Percentiles rank a stretch among this genome's conserved stretches.
Conservation (phyloP, 2,113 vertebrate species). For the Rhinoptilus africanus region DNA sequence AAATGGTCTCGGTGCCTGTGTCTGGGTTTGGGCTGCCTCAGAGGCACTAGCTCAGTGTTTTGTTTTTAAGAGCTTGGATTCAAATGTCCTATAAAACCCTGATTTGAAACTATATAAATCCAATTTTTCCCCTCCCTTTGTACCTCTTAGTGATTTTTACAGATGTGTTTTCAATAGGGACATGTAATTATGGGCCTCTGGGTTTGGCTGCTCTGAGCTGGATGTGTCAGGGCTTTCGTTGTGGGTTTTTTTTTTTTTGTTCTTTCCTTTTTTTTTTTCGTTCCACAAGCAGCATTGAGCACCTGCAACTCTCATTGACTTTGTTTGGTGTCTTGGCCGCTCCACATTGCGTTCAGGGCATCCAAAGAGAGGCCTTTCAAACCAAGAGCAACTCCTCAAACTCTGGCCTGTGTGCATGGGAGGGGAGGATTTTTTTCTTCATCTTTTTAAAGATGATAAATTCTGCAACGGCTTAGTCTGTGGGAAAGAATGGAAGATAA, state of each 20-base stretch:
- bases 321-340: neutral
- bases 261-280: too few species aligned
- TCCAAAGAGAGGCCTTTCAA: neutral
- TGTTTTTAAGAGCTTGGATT: neutral
- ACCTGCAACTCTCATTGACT: slow-evolving; percentile 57
- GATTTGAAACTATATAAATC: neutral
- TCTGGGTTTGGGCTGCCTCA: neutral
- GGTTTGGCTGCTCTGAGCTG: slow-evolving; percentile 16
- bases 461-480: neutral
- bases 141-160: slow-evolving; percentile 33
- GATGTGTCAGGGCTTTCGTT: neutral
- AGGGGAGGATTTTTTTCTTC: neutral
- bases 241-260: too few species aligned
- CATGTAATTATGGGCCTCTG: slow-evolving; percentile 2
- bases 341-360: neutral
- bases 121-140: neutral
- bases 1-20: neutral
- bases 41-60: neutral
- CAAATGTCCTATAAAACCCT: neutral
- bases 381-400: neutral
- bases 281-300: neutral
- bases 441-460: neutral
- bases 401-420: neutral
- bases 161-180: slow-evolving; percentile 34
- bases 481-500: neutral